Percentiles rank a stretch among this genome's conserved stretches.
These are phyloP conservation scores for Junonia oenone DNA, from an alignment of 2,888 invertebrate species.

Conservation along the genomic window DNA sequence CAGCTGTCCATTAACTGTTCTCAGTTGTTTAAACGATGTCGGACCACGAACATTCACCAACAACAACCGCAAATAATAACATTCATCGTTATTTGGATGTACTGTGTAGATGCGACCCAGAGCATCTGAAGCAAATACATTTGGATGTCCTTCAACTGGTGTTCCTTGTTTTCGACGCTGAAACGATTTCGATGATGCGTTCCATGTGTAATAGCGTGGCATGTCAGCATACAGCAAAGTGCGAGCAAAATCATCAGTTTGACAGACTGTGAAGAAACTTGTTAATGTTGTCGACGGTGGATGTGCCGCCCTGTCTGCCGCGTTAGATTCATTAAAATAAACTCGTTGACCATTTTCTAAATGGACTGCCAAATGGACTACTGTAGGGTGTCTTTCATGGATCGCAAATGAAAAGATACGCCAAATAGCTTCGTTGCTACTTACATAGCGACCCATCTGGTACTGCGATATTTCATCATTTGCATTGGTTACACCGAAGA, in stretches of 20 bases:
- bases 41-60: constrained; percentile 39
- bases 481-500: constrained; percentile 38
- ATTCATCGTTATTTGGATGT: constrained; percentile 39
- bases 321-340: constrained; percentile 25
- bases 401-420: constrained; percentile 34
- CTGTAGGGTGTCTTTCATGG: constrained; percentile 20
- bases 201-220: constrained; percentile 42
- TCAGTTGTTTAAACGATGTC: constrained; percentile 26
- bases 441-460: constrained; percentile 33
- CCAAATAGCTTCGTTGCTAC: constrained; percentile 34
- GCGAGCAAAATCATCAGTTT: constrained; percentile 32
- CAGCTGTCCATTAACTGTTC: constrained; percentile 30
- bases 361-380: constrained; percentile 19
- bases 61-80: constrained; percentile 41
- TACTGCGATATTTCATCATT: constrained; percentile 36
- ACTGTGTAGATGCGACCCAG: constrained; percentile 43
- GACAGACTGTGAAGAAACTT: constrained; percentile 27
- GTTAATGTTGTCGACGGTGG: constrained; percentile 29
- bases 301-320: constrained; percentile 23
- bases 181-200: constrained; percentile 28
- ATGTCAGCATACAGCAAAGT: constrained; percentile 43
- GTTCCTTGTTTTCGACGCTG: constrained; percentile 39
- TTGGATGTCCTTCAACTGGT: constrained; percentile 33
- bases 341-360: constrained; percentile 22
- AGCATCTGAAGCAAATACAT: constrained; percentile 36